phyloP scores from a whole-genome alignment of 2,888 invertebrate genomes.

The Germaria angustata region DNA sequence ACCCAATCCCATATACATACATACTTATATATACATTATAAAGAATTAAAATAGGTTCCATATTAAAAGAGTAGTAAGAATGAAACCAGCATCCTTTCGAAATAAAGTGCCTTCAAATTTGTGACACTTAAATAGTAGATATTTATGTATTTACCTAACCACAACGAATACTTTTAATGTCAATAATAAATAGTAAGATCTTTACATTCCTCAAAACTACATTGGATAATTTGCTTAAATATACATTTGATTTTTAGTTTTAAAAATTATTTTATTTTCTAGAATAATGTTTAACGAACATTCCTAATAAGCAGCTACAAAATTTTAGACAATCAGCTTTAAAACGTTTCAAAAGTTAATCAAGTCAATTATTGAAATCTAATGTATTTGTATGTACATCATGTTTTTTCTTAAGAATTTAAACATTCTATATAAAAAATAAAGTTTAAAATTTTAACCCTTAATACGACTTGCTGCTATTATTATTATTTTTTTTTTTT shows the following conservation, averaged over 20 bases:
- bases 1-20: slow-evolving; percentile 25
- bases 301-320: slow-evolving; percentile 48
- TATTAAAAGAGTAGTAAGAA: slow-evolving; percentile 20
- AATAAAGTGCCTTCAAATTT: slow-evolving; percentile 60
- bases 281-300: slow-evolving; percentile 46
- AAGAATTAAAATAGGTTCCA: slow-evolving; percentile 30
- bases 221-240: slow-evolving; percentile 16
- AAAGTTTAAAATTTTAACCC: slow-evolving; percentile 56
- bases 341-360: slow-evolving; percentile 46
- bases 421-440: slow-evolving; percentile 49
- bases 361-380: slow-evolving; percentile 58
- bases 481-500: neutral
- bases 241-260: slow-evolving; percentile 12
- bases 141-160: slow-evolving; percentile 21
- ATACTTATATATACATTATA: slow-evolving; percentile 8
- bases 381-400: slow-evolving; percentile 59
- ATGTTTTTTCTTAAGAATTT: slow-evolving; percentile 48
- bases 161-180: slow-evolving; percentile 50
- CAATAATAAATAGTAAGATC: neutral
- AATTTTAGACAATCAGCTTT: slow-evolving; percentile 48
- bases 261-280: slow-evolving; percentile 4
- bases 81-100: slow-evolving; percentile 38
- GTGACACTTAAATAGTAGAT: slow-evolving; percentile 36
- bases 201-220: slow-evolving; percentile 55
- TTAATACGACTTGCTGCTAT: neutral